Base-by-base conservation (phyloP, 2,797 vertebrate species). In the Cyclopterus lumpus region DNA sequence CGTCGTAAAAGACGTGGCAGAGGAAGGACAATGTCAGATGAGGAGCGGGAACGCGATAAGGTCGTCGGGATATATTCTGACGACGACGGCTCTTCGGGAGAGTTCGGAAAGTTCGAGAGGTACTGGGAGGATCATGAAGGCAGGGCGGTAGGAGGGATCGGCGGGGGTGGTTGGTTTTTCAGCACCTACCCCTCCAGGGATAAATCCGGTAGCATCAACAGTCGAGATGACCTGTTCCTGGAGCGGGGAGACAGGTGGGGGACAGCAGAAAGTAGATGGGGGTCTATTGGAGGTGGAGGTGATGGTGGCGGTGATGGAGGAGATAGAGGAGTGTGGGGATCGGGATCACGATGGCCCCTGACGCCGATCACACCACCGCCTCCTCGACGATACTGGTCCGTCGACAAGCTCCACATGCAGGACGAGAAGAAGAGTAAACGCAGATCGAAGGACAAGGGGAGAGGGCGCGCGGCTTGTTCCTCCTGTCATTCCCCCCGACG, bases 331-430 rank as follows among this genome's bases (percentile, higher is more conserved):
- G 87, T 80, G 1, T 92, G 95, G 95, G 92, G 94, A 71, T 94
- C 91, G 0, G 93, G 93, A 48, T 92, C 93, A 1, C 93, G 93
- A 40, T 94, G 95, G 94, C 85, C 94, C 42, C 93, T 83, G 0
- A 84, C 94, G 60, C 92, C 95, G 40, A 88, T 94, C 65, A 94
- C 94, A 0, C 93, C 94, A 5, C 95, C 95, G 10, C 94, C 94
- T 59, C 95, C 96, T 9, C 89, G 95, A 22, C 94, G 96, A 79
- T 98, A 97, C 86, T 98, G 97, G 97, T 98, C 97, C 0, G 96
- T 97, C 5, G 97, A 98, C 86, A 97, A 97, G 87, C 93, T 98
- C 71, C 94, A 94, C 59, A 90, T 95, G 40, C 95, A 95, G 77
- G 93, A 93, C n/a, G 94, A 94, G 86, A 95, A 94, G 85, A 95